These are phyloP conservation scores for Oophaga sylvatica DNA, from an alignment of 2,797 vertebrate genomes.

Conservation along the genomic window DNA sequence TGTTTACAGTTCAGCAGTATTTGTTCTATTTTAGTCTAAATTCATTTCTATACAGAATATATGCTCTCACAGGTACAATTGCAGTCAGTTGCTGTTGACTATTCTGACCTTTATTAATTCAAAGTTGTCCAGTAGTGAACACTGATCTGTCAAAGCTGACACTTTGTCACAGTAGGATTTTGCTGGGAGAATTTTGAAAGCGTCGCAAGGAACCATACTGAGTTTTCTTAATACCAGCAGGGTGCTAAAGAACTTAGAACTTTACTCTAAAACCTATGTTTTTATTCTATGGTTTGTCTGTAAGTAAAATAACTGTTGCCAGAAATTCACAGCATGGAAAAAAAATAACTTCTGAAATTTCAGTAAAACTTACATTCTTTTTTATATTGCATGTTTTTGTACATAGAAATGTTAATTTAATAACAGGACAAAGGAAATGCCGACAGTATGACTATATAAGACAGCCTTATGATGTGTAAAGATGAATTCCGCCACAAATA, in stretches of 20 bases:
- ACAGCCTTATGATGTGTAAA: background rate
- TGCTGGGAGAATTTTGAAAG: slow-evolving; percentile 71
- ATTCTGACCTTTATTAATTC: slow-evolving; percentile 82
- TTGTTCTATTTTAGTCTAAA: slow-evolving; percentile 21
- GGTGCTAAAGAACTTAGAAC: slow-evolving; percentile 55
- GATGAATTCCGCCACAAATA: background rate
- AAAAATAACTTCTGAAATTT: slow-evolving; percentile 44
- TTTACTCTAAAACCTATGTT: slow-evolving; percentile 62
- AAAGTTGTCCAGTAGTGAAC: slow-evolving; percentile 70
- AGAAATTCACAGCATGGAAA: slow-evolving; percentile 63
- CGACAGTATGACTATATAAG: background rate
- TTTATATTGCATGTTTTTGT: slow-evolving; percentile 27
- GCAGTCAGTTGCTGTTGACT: slow-evolving; percentile 69
- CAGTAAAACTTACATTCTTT: slow-evolving; percentile 25
- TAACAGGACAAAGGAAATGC: background rate
- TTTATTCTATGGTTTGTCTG: slow-evolving; percentile 39
- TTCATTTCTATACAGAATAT: slow-evolving; percentile 28
- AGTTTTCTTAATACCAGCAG: slow-evolving; percentile 63
- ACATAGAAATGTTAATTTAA: slow-evolving; percentile 33
- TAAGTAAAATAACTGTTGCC: slow-evolving; percentile 63
- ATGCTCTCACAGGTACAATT: slow-evolving; percentile 46
- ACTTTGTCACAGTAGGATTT: slow-evolving; percentile 73
- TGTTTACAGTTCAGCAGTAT: background rate
- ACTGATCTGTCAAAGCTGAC: slow-evolving; percentile 74
- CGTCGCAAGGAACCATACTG: slow-evolving; percentile 66